Base-by-base conservation (phyloP, 2,888 invertebrate species). In the Nycteola revayana region DNA sequence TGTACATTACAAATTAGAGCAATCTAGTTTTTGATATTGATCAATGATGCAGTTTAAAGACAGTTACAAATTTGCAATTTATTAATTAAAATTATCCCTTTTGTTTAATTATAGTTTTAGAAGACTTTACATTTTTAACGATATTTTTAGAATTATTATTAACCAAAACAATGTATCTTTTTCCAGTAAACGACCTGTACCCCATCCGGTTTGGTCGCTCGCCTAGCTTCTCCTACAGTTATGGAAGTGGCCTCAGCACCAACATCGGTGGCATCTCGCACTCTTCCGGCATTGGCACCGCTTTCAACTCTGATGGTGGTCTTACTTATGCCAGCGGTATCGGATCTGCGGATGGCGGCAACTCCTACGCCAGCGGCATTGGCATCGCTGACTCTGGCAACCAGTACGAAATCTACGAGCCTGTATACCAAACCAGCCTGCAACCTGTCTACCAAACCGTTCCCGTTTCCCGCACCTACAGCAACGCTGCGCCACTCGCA, bases 231-330 rank as follows among this genome's bases (percentile, higher is more conserved):
- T 76, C 85, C 0, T 86, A 77, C 44, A 84, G 82, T 1, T 82
- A 74, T 31, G 87, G 87, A 27, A 80, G 76, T 33, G 87, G 85
- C 4, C 80, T 85, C 52, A 75, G 76, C 57, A 81, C 75, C 61
- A 79, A 83, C 60, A 75, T 87, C 38, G 86, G 78, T 0, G 87
- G 87, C 20, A 73, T 87, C 44, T 68, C 71, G 8, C 83, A 86
- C 36, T 76, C 86, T 6, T 65, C 69, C 10, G 73, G 84, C 28
- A 69, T 80, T 31, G 81, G 86, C 1, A 49, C 68, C 9, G 65
- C 85, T 21, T 80, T 77, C 71, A 66, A 69, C 32, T 71, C 62
- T 29, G 86, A 82, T 3, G 72, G 73, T 7, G 81, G 66, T 0
- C 52, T 68, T 25, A 83, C 86, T 0, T 82, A 75, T 37, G 84